Conservation (phyloP, 2,888 invertebrate genomes). For the Pterobdella sp. region DNA sequence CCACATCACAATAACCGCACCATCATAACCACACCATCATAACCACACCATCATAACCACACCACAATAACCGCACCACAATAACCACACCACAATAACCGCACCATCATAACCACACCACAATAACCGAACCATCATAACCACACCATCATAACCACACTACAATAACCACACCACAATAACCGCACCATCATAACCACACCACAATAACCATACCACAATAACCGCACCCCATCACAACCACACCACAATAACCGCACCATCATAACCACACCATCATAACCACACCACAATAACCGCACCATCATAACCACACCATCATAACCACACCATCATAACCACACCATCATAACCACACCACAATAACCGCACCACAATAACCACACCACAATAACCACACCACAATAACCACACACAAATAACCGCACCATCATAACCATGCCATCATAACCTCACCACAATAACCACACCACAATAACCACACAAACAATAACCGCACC, state of each 20-base stretch:
- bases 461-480: neutral
- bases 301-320: too few relatives aligned
- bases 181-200: neutral
- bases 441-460: neutral
- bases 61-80: too few relatives aligned
- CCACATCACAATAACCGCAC: too few relatives aligned
- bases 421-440: neutral
- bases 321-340: too few relatives aligned
- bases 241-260: neutral
- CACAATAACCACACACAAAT: too few relatives aligned
- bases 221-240: neutral
- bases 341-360: too few relatives aligned
- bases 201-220: neutral
- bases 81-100: neutral
- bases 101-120: neutral
- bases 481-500: neutral
- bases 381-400: neutral
- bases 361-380: too few relatives aligned
- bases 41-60: too few relatives aligned
- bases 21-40: too few relatives aligned
- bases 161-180: neutral
- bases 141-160: neutral
- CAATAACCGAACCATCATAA: neutral
- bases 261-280: neutral
- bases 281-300: neutral